Percentiles rank a stretch among this genome's conserved stretches.
phyloP scores from a whole-genome alignment of 2,888 invertebrate species.

The Helobdella robusta region DNA sequence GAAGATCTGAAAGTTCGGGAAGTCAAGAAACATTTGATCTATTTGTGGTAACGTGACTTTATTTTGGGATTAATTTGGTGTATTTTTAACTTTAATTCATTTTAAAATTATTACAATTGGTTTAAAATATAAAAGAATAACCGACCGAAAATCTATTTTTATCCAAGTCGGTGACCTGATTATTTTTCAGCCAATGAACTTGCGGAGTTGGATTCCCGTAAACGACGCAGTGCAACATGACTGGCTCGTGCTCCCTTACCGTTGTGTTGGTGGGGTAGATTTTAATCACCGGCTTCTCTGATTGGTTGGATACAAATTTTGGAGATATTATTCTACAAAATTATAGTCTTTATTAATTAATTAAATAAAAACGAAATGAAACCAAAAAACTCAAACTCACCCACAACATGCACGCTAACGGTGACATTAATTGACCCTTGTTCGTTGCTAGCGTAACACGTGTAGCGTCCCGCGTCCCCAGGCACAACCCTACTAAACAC shows the following conservation, averaged over 20 bases:
- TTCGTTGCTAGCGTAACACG: conserved; percentile 64
- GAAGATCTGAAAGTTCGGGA: conserved; percentile 51
- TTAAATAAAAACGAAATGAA: not conserved
- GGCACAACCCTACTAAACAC: conserved; percentile 56
- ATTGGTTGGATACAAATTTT: not conserved
- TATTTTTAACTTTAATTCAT: too few relatives aligned
- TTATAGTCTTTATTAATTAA: not conserved
- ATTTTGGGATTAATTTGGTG: not conserved
- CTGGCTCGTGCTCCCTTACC: conserved; percentile 62
- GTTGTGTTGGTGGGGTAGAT: conserved; percentile 68
- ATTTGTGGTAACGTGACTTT: not conserved
- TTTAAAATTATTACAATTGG: too few relatives aligned
- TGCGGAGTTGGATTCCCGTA: conserved; percentile 79
- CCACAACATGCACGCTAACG: conserved; percentile 71
- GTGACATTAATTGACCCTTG: conserved; percentile 73
- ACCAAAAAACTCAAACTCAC: conserved; percentile 53
- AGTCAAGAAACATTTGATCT: not conserved
- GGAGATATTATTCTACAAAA: not conserved
- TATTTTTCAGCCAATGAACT: conserved; percentile 83
- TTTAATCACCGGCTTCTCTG: conserved; percentile 71
- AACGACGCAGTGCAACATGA: conserved; percentile 72
- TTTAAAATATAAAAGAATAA: not conserved
- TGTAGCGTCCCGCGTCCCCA: conserved; percentile 67
- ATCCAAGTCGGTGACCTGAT: conserved; percentile 48
- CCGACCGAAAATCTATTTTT: conserved; percentile 24